Evolutionary conservation across 2,888 invertebrate genomes (phyloP).

Genomic region (Brenthis hecate): DNA sequence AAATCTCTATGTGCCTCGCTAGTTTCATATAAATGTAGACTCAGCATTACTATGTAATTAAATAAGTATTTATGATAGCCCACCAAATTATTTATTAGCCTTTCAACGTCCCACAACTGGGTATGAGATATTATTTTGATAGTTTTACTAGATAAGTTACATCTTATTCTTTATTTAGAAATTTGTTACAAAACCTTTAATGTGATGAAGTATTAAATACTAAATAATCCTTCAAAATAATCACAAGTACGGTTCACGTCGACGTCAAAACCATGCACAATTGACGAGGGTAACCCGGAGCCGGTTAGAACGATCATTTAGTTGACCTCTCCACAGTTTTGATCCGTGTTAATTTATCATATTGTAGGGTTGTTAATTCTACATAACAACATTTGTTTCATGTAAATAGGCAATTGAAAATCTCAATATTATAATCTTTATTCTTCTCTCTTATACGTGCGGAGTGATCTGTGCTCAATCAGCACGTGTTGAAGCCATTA

Average conservation of each 20-base stretch:
- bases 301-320: slow-evolving; percentile 61
- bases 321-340: slow-evolving; percentile 56
- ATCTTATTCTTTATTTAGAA: neutral
- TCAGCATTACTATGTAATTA: no score
- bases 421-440: neutral
- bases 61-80: no score
- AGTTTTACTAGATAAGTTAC: no score
- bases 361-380: slow-evolving; percentile 36
- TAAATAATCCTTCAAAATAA: slow-evolving; percentile 36
- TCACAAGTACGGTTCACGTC: slow-evolving; percentile 38
- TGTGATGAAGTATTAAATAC: slow-evolving; percentile 14
- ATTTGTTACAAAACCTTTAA: neutral
- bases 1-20: no score
- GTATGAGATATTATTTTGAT: no score
- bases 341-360: slow-evolving; percentile 54
- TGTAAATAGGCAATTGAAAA: neutral
- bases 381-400: neutral
- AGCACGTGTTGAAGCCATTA: no score
- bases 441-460: no score
- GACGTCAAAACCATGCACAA: slow-evolving; percentile 61
- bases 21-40: no score
- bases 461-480: no score
- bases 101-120: no score
- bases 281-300: slow-evolving; percentile 65
- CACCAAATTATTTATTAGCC: no score